Percentiles rank a stretch among this genome's conserved stretches.
phyloP scores from a whole-genome alignment of 2,113 vertebrate genomes.

The Rhinopomastus cyanomelas region DNA sequence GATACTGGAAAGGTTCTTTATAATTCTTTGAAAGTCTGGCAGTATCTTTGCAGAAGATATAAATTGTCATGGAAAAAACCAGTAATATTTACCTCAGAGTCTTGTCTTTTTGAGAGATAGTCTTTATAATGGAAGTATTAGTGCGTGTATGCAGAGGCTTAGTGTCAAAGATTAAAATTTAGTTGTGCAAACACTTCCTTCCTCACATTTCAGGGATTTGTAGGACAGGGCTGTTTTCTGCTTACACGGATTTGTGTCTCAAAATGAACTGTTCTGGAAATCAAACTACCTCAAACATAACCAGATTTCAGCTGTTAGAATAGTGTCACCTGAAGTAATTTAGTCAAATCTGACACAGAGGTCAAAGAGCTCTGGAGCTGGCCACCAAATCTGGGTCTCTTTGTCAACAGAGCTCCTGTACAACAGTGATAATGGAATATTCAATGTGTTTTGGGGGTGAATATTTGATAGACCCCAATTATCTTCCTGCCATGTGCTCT shows the following conservation, averaged over 20 bases:
- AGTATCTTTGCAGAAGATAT: background rate
- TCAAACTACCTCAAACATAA: background rate
- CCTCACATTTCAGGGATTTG: background rate
- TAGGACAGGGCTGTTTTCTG: background rate
- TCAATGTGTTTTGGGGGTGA: background rate
- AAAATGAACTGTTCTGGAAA: background rate
- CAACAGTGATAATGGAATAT: background rate
- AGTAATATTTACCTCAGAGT: slow-evolving; percentile 6
- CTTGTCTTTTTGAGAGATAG: background rate
- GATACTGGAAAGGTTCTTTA: background rate
- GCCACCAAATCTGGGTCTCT: background rate
- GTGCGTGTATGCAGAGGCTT: background rate
- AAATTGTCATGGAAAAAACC: background rate
- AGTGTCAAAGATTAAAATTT: slow-evolving; percentile 27
- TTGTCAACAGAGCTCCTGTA: background rate
- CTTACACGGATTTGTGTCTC: background rate
- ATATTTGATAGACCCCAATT: background rate
- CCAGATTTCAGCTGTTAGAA: background rate
- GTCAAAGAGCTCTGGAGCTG: background rate
- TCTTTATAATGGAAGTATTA: slow-evolving; percentile 13
- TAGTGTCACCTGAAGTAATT: background rate
- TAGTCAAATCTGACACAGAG: background rate
- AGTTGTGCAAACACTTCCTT: slow-evolving; percentile 14
- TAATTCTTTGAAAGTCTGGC: background rate
- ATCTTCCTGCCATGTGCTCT: background rate